phyloP scores from a whole-genome alignment of 2,797 vertebrate genomes.

The Hapalemur alaotrensis region DNA sequence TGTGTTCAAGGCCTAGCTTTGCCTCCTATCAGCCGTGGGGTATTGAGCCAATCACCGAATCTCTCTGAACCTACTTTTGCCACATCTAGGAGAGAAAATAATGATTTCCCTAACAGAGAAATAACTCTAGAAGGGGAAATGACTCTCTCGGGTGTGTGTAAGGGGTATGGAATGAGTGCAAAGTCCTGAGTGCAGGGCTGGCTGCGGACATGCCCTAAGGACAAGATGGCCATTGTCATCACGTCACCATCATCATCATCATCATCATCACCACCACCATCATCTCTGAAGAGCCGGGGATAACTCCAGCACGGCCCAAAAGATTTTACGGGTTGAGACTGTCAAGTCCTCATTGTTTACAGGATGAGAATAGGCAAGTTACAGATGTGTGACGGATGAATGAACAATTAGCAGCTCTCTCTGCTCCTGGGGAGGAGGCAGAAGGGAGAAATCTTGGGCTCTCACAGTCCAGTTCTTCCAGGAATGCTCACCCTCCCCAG shows the following conservation, averaged over 20 bases:
- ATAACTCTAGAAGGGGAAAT: not conserved
- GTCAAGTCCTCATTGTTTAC: not conserved
- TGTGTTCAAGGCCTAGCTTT: not conserved
- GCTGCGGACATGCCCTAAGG: not conserved
- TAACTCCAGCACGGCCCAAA: not conserved
- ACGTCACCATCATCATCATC: not conserved
- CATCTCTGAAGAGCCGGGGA: not conserved
- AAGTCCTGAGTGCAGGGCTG: not conserved
- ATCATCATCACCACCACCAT: not conserved
- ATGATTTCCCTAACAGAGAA: not conserved
- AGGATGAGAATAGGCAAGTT: not conserved
- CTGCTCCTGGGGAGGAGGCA: not conserved
- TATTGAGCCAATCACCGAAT: not conserved
- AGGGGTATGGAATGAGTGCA: no score
- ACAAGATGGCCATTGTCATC: not conserved
- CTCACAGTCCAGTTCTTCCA: not conserved
- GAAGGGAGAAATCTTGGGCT: not conserved
- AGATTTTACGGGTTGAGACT: not conserved
- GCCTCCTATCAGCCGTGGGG: not conserved
- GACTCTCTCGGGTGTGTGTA: not conserved
- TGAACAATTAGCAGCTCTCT: not conserved
- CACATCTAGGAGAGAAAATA: not conserved
- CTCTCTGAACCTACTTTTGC: not conserved
- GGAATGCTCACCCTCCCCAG: not conserved
- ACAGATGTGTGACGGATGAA: not conserved